A percentile compares a stretch with the other conserved stretches of the same genome.
These are phyloP conservation scores for Diacarnus erythraeanus DNA, from an alignment of 37 sponge, comb jelly and placozoan species.

Conservation along the genomic window DNA sequence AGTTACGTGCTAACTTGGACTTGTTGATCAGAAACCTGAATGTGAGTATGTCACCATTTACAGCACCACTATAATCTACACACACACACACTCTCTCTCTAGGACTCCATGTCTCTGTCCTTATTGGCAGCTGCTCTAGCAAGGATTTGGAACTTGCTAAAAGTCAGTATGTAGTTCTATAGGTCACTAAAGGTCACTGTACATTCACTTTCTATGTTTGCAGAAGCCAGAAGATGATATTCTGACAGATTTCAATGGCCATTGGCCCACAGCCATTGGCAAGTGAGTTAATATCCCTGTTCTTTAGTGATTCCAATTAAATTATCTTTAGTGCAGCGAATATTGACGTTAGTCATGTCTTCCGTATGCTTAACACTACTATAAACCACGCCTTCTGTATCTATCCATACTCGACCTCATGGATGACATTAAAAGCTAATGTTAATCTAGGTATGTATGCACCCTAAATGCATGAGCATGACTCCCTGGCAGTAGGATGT, in stretches of 20 bases:
- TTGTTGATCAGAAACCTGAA: conserved; percentile 46
- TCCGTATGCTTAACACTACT: conserved; percentile 34
- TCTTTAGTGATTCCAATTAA: not conserved
- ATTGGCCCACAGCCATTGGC: conserved; percentile 84
- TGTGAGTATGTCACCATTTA: not conserved
- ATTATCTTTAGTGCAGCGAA: conserved; percentile 40
- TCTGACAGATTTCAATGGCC: conserved; percentile 22
- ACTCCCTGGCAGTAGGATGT: too few relatives aligned
- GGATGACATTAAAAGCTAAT: conserved; percentile 56
- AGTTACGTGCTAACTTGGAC: conserved; percentile 48
- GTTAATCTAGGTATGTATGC: conserved; percentile 46
- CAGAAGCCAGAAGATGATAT: conserved; percentile 70
- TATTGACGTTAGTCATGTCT: conserved; percentile 43
- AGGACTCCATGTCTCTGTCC: conserved; percentile 44
- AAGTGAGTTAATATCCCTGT: conserved; percentile 39
- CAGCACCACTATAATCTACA: not conserved
- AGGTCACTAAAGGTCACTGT: not conserved
- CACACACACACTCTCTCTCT: not conserved
- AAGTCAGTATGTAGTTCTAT: too few relatives aligned
- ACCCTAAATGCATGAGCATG: too few relatives aligned
- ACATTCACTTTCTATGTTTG: not conserved
- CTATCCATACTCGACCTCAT: conserved; percentile 40
- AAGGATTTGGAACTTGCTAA: conserved; percentile 66
- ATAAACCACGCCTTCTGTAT: conserved; percentile 43
- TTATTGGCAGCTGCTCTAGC: conserved; percentile 65